Conservation (phyloP, 2,113 vertebrate genomes). For the Tapirus terrestris region DNA sequence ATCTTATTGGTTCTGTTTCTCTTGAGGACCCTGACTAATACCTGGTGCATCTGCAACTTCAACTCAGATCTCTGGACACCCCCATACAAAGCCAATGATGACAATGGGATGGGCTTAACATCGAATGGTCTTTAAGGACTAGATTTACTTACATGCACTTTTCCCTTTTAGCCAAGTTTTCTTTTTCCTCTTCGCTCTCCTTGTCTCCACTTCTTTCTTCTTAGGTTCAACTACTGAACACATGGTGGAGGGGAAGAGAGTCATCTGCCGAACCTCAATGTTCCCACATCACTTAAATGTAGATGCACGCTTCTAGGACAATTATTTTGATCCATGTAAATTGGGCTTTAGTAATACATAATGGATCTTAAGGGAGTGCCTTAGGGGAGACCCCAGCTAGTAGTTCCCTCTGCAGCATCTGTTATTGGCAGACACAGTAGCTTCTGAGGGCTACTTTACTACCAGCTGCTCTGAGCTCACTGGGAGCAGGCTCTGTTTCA, state of each 20-base stretch:
- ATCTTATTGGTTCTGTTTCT: background rate
- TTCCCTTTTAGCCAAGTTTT: background rate
- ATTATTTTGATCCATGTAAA: background rate
- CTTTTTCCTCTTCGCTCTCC: background rate
- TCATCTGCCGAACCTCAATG: background rate
- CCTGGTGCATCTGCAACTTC: background rate
- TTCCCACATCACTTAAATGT: background rate
- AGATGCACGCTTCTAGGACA: background rate
- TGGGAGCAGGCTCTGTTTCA: background rate
- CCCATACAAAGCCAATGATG: too few species aligned
- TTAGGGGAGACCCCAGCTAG: too few species aligned
- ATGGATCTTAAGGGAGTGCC: fast-evolving
- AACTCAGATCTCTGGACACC: background rate
- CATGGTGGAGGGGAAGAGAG: background rate
- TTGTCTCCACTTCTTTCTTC: background rate
- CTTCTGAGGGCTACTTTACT: background rate
- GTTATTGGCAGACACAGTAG: background rate
- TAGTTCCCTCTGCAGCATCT: background rate
- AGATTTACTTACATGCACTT: background rate
- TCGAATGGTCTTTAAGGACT: background rate
- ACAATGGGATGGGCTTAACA: background rate
- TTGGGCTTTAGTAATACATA: background rate
- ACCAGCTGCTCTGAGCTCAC: background rate
- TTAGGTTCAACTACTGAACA: background rate
- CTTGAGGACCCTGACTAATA: background rate